A percentile compares a stretch with the other conserved stretches of the same genome.
phyloP scores from a whole-genome alignment of 2,888 invertebrate genomes.

The Drosophila mimetica region DNA sequence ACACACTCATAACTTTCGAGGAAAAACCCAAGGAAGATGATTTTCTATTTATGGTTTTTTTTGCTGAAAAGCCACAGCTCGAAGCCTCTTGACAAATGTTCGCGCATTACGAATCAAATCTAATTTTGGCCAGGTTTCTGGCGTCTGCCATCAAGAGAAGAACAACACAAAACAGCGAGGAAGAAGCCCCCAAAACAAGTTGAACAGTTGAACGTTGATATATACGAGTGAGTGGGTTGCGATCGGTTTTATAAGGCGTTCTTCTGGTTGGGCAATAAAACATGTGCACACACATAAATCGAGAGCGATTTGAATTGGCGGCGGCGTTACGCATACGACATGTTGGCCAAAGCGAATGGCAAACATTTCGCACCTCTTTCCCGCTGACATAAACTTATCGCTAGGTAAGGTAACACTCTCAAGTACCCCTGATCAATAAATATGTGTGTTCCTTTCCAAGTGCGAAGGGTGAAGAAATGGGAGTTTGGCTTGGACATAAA shows the following conservation, averaged over 20 bases:
- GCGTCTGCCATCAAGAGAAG: slow-evolving; percentile 25
- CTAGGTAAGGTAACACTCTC: slow-evolving; percentile 19
- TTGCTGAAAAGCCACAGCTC: slow-evolving; percentile 11
- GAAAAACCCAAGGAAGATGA: slow-evolving; percentile 33
- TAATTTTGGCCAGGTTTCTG: slow-evolving; percentile 68
- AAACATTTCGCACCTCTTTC: slow-evolving; percentile 23
- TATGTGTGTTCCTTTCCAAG: slow-evolving; percentile 37
- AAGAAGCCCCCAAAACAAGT: slow-evolving; percentile 34
- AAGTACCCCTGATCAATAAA: slow-evolving; percentile 44
- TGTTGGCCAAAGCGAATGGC: slow-evolving; percentile 34
- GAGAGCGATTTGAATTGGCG: slow-evolving; percentile 30
- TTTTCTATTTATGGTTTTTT: slow-evolving; percentile 46
- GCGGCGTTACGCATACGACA: slow-evolving; percentile 43
- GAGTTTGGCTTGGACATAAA: slow-evolving; percentile 41
- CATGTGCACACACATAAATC: slow-evolving; percentile 34
- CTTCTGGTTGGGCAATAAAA: slow-evolving; percentile 35
- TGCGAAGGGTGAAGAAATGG: slow-evolving; percentile 18
- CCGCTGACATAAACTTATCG: slow-evolving; percentile 38
- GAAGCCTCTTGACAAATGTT: slow-evolving; percentile 52
- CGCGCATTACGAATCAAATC: slow-evolving; percentile 72
- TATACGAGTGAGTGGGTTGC: slow-evolving; percentile 16
- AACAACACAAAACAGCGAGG: slow-evolving; percentile 9
- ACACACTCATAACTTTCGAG: slow-evolving; percentile 34
- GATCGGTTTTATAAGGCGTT: slow-evolving; percentile 32
- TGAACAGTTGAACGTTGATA: slow-evolving; percentile 21